Percentiles rank a stretch among this genome's conserved stretches.
phyloP scores from a whole-genome alignment of 2,113 vertebrate species.

The Cichladusa arquata region DNA sequence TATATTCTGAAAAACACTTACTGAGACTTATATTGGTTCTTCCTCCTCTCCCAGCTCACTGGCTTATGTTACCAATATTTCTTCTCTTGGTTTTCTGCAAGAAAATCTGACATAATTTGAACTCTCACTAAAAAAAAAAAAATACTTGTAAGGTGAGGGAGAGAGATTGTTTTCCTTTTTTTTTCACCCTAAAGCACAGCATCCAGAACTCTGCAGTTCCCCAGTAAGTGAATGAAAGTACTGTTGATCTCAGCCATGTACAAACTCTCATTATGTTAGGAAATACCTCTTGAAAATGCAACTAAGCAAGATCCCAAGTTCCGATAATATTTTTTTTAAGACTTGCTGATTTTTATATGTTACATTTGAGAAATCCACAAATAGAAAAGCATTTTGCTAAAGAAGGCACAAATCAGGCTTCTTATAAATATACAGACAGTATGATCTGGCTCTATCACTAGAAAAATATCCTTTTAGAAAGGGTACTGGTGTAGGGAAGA shows the following conservation, averaged over 20 bases:
- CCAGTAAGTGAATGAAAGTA: not conserved
- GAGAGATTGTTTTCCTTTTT: not conserved
- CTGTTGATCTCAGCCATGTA: not conserved
- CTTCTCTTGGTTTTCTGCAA: not conserved
- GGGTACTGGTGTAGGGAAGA: not conserved
- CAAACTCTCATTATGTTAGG: not conserved
- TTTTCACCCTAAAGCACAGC: not conserved
- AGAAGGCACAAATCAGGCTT: not conserved
- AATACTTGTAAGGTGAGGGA: not conserved
- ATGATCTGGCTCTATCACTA: not conserved
- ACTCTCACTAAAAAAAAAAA: not conserved
- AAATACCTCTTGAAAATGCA: not conserved
- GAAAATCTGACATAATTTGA: not conserved
- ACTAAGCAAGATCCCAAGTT: not conserved
- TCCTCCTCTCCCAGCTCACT: not conserved
- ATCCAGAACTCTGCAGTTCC: not conserved
- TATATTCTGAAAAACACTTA: slow-evolving; percentile 38
- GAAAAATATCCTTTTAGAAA: not conserved
- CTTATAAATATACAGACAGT: not conserved
- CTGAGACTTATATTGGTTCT: not conserved
- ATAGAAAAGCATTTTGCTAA: not conserved
- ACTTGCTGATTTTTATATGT: not conserved
- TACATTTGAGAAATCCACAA: not conserved
- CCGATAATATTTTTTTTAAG: not conserved
- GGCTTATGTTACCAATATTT: not conserved